Conservation (phyloP, 2,113 vertebrate species). For the Capricornis sumatraensis region DNA sequence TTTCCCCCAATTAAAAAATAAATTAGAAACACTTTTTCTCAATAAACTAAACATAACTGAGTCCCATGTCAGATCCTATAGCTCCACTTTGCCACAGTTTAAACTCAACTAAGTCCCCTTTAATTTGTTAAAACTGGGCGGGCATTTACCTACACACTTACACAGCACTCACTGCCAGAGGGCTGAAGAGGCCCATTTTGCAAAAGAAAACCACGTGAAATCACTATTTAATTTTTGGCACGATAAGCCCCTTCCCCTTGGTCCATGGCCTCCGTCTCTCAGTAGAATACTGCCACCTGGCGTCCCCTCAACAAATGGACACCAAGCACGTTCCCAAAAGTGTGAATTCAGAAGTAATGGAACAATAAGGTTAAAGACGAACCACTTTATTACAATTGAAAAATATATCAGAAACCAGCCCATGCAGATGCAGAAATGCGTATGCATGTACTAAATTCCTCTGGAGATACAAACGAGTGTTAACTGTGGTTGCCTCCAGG, state of each 20-base stretch:
- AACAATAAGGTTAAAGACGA: not conserved
- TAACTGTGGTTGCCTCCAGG: not conserved
- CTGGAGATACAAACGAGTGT: not conserved
- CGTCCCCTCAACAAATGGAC: constrained; percentile 16
- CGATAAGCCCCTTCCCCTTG: not conserved
- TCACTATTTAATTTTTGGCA: not conserved
- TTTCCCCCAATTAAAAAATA: not conserved
- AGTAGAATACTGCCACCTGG: constrained; percentile 64
- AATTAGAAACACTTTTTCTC: not conserved
- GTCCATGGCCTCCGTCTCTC: not conserved
- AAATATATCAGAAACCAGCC: not conserved
- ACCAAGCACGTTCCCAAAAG: not conserved
- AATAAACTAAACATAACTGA: not conserved
- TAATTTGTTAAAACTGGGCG: not conserved
- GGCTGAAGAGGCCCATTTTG: not conserved
- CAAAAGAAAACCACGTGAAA: not conserved
- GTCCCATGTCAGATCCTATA: not conserved
- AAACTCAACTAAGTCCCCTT: not conserved
- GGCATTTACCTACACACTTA: not conserved
- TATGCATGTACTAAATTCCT: not conserved
- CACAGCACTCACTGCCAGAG: not conserved
- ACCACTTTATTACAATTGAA: not conserved
- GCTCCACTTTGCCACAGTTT: not conserved
- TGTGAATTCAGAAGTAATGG: not conserved
- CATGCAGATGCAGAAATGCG: too few relatives aligned